Evolutionary conservation across 2,797 vertebrate species (phyloP), one percentile per base, ranked within the genome.

Genomic region (Urosaurus nigricauda): DNA sequence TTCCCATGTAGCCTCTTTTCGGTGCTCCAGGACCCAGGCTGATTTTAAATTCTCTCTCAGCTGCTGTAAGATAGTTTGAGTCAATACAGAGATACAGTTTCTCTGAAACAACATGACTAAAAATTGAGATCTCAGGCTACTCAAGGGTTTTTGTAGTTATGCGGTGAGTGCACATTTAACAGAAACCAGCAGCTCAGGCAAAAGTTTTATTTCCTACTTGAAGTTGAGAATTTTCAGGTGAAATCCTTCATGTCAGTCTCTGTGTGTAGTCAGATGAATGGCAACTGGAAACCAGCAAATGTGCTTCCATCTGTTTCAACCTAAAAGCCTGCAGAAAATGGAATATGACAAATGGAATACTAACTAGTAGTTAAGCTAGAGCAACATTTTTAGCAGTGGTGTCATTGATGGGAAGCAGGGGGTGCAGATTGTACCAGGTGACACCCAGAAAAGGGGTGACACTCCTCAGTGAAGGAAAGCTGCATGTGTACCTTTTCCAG

Each of bases 1-100:
- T 93, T 83, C 89, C 91, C 83, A 90, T 88, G 90, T 73, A 91
- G 94, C 51, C 91, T 87, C 92, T 94, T 96, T 94, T 88, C 85
- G 88, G 73, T 83, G 92, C 89, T 90, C 90, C 90, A 88, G 92
- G 90, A 90, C 73, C 26, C 56, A 47, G 87, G 87, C 90, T 89
- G 88, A 79, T 93, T 92, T 87, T 91, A 71, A 0, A 58, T 91
- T 87, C 82, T 74, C 51, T 89, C 86, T 90, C 94, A 90, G 88
- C 78, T 92, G 79, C 77, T 75, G 92, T 92, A 87, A 87, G 86
- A 85, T 84, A 88, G 79, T 86, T 1, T 35, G 65, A 92, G 87
- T 85, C 73, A 92, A 92, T 95, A 73, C 71, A 92, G 93, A 89
- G 79, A 87, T 17, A 88, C 79, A 26, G 8, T 63, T 86, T 75